Base-by-base conservation (phyloP, 1,140 invertebrate species). In the Drosophila pectinifera region DNA sequence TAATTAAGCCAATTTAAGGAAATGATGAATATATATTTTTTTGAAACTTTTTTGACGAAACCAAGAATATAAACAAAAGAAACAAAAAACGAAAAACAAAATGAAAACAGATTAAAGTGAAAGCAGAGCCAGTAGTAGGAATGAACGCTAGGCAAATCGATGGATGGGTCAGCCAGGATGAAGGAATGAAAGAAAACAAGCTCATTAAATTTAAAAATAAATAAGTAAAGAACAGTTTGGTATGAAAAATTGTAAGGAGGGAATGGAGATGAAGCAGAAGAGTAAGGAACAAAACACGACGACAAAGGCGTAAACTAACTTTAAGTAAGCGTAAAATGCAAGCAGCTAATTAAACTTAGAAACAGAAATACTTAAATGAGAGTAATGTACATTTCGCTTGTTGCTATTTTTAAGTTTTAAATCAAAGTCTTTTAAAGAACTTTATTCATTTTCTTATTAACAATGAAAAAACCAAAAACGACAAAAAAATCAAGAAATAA, bases 351-450 rank as follows among this genome's bases (percentile, higher is more conserved):
- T 51, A 62, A 81, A 73, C 76, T 56, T 49, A 75, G 72, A 80
- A 68, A 75, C 41, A 68, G 64, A 67, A 51, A 65, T 62, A 78
- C 54, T 78, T 64, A 67, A 67, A 63, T 76, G 55, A 48, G 54
- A 90, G 62, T 86, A 90, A 81, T 91, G 82, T 84, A 91, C 75
- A 91, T 91, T 83, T 88, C 62, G 88, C 88, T 91, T 91, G 88
- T 91, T 91, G 88, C 88, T 90, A 91, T 86, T 84, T 91, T 91
- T 91, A 91, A 84, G 83, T 91, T 90, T 84, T 84, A 91, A 90
- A 80, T 80, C 82, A 90, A 81, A 90, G 88, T 91, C 86, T 90
- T 90, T 90, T 83, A 90, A 91, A 90, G 79, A 91, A 84, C 70
- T 83, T 88, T 74, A 91, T 88, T 86, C 54, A 82, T 80, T 90